These are phyloP conservation scores for Balanococcus diminutus DNA, from an alignment of 2,888 invertebrate species.

Conservation along the genomic window DNA sequence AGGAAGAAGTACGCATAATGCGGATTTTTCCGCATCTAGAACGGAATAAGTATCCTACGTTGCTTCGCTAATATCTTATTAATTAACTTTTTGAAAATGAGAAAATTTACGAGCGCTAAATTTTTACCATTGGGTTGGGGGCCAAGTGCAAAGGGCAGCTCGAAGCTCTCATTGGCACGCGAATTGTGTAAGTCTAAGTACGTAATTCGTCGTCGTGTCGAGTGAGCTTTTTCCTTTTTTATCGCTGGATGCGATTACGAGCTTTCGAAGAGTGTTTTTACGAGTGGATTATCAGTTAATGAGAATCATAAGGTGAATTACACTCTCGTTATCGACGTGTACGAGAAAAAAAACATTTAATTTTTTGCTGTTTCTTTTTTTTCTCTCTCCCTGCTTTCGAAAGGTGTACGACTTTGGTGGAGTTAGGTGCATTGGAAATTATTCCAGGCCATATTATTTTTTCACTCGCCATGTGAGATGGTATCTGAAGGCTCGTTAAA, in stretches of 20 bases:
- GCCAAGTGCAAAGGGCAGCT: neutral
- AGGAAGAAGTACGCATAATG: neutral
- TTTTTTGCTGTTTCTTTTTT: neutral
- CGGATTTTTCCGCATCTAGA: neutral
- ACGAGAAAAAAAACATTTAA: neutral
- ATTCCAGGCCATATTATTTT: neutral
- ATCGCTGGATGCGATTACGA: too few species aligned
- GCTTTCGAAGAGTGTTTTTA: neutral
- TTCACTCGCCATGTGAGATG: neutral
- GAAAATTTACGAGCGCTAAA: neutral
- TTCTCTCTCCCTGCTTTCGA: too few species aligned
- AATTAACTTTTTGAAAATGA: neutral
- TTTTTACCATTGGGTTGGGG: neutral
- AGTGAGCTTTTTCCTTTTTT: neutral
- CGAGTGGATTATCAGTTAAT: neutral
- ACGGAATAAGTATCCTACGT: neutral
- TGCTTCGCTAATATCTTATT: neutral
- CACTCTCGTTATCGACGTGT: neutral
- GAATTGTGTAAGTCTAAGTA: neutral
- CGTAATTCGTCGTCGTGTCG: neutral
- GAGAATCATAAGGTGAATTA: neutral
- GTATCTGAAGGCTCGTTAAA: slow-evolving; percentile 12
- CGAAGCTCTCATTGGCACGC: neutral
- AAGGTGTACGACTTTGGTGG: too few species aligned
- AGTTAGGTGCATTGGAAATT: neutral